phyloP scores from a whole-genome alignment of 2,797 vertebrate genomes.

The Gobionotothen gibberifrons region DNA sequence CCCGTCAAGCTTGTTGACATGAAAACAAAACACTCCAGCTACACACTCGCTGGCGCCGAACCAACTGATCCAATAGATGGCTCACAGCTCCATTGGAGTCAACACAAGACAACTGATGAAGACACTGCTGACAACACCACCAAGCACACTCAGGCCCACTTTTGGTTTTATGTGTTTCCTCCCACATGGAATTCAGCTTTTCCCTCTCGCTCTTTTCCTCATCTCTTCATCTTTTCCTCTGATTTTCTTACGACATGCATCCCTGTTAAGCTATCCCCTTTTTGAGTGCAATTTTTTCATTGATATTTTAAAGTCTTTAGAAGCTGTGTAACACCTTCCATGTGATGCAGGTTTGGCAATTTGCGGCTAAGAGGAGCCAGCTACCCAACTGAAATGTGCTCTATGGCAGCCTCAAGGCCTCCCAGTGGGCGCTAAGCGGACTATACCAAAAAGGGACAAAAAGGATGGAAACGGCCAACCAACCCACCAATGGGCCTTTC shows the following conservation, averaged over 20 bases:
- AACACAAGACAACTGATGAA: constrained; percentile 80
- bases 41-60: constrained; percentile 62
- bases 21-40: constrained; percentile 60
- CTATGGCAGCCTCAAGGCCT: constrained; percentile 81
- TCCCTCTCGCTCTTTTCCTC: constrained; percentile 63
- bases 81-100: constrained; percentile 70
- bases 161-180: constrained; percentile 59
- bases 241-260: constrained; percentile 66
- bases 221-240: constrained; percentile 55
- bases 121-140: constrained; percentile 83
- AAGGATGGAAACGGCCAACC: constrained; percentile 60
- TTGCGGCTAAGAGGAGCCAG: constrained; percentile 91
- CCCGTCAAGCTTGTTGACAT: constrained; percentile 42
- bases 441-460: constrained; percentile 67
- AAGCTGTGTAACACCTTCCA: constrained; percentile 92
- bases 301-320: constrained; percentile 73
- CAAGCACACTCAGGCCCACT: constrained; percentile 80
- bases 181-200: constrained; percentile 70
- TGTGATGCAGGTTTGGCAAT: constrained; percentile 98
- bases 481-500: constrained; percentile 58
- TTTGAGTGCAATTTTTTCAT: constrained; percentile 47
- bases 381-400: constrained; percentile 92
- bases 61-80: constrained; percentile 74
- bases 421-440: constrained; percentile 72
- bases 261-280: constrained; percentile 69